A percentile compares a stretch with the other conserved stretches of the same genome.
Conservation (phyloP, 2,113 vertebrate species). For the Jaculus jaculus region DNA sequence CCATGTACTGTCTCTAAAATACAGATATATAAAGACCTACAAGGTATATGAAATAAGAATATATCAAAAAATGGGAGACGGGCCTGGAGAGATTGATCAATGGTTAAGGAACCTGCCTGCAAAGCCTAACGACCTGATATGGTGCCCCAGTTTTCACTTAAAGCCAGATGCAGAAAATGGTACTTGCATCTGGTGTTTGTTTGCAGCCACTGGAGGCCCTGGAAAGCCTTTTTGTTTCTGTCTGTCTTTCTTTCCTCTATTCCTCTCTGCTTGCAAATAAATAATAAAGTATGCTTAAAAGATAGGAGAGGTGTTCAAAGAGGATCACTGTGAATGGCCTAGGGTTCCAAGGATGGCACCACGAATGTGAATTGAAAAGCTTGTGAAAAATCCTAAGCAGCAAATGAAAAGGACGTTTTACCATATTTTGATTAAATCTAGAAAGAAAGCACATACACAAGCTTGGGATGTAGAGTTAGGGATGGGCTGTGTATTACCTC, state of each 20-base stretch:
- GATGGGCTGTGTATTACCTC: not conserved
- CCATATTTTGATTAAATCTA: not conserved
- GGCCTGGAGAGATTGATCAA: no score
- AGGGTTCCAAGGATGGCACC: no score
- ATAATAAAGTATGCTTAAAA: no score
- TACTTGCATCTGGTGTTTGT: no score
- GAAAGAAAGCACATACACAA: not conserved
- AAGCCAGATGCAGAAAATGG: no score
- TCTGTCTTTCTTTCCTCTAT: no score
- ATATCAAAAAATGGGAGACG: not conserved
- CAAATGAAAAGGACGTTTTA: not conserved
- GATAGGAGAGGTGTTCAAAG: not conserved
- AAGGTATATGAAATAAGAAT: not conserved
- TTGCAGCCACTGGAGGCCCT: no score
- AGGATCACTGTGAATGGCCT: not conserved
- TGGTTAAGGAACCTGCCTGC: no score
- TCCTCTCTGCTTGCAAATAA: no score
- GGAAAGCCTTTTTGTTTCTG: no score
- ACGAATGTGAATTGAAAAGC: not conserved
- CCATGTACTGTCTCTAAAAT: not conserved
- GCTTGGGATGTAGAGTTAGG: not conserved
- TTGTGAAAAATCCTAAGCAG: not conserved
- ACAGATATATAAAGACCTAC: not conserved
- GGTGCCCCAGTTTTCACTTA: no score
- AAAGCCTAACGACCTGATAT: no score